Evolutionary conservation across 2,113 vertebrate species (phyloP).

Genomic region (Ardeotis arabs): DNA sequence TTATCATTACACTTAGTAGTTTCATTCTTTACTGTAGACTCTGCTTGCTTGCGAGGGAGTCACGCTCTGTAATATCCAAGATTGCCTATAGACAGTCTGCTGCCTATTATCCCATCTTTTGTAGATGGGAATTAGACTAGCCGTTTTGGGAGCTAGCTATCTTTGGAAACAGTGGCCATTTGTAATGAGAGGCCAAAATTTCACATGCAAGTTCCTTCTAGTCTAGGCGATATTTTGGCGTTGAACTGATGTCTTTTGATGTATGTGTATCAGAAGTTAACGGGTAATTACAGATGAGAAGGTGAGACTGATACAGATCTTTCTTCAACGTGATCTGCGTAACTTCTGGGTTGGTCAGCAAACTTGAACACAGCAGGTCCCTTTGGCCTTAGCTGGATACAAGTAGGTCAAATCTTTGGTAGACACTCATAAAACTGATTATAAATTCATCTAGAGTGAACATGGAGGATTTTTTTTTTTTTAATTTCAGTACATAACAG

Average conservation of each 20-base stretch:
- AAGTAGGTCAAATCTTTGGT: not conserved
- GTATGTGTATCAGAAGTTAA: not conserved
- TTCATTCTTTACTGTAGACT: not conserved
- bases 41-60: not conserved
- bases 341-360: not conserved
- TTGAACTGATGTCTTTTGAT: not conserved
- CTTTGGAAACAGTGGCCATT: not conserved
- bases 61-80: not conserved
- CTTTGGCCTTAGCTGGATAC: not conserved
- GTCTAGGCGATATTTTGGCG: not conserved
- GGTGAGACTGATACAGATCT: not conserved
- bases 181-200: not conserved
- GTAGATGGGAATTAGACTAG: not conserved
- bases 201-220: accelerated
- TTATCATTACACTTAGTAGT: not conserved
- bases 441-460: not conserved
- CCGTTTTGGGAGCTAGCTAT: not conserved
- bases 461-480: accelerated
- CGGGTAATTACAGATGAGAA: not conserved
- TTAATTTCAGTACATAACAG: not conserved
- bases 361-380: not conserved
- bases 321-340: not conserved
- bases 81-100: not conserved
- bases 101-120: not conserved
- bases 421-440: not conserved